Base-by-base conservation (phyloP, 1,140 invertebrate genomes). In the Leptopilina clavipes region DNA sequence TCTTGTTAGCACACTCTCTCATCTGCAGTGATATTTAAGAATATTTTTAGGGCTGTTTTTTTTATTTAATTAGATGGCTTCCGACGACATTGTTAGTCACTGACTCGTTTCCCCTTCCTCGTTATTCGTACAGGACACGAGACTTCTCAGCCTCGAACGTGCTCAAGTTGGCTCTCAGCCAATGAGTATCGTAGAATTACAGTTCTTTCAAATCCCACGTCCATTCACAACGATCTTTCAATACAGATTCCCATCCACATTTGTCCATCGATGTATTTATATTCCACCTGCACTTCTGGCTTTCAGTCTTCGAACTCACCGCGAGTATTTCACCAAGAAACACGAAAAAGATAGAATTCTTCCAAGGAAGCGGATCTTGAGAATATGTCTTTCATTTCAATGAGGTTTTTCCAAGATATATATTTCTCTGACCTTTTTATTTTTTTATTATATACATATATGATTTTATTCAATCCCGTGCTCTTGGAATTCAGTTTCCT, bases 21-120 rank as follows among this genome's bases (percentile, higher is more conserved):
- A n/a, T n/a, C n/a, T n/a, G n/a, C n/a, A n/a, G 72, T 73, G 76
- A 73, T 76, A 77, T 75, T 73, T 72, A 79, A 79, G 79, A n/a
- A n/a, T 85, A 84, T 88, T 86, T 87, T 14, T 82, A 81, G 80
- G 11, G 82, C 82, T 85, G 83, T 89, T 88, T 40, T 89, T 88
- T 40, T 90, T 87, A 90, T 89, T 89, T 90, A 89, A 90, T 90
- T 90, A 90, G 88, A 83, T 85, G 79, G 77, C 85, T 89, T 86
- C 88, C 82, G 83, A 87, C 84, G 82, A 84, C 84, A 84, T 89
- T 90, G 88, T 90, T 90, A 89, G 85, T 83, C 81, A 81, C 71
- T 76, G 81, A 81, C 78, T 77, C 6, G 25, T 31, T 31, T 31
- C 6, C 6, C 25, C 25, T 80, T 76, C 77, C 79, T 85, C 76